Base-by-base conservation (phyloP, 2,888 invertebrate species). In the Acanthosepion esculentum region DNA sequence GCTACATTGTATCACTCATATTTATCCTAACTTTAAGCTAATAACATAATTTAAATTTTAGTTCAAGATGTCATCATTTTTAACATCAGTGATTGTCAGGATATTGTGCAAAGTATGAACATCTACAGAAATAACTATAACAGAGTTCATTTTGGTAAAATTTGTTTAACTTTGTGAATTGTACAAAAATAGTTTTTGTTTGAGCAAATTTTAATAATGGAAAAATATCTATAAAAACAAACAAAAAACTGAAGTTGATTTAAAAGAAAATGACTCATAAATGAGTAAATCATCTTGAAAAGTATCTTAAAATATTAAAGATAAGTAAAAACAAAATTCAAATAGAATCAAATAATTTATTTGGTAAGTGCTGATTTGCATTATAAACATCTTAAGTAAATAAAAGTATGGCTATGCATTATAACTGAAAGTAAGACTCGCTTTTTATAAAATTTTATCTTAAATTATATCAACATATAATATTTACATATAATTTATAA, bases 251-350 rank as follows among this genome's bases (percentile, higher is more conserved):
- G 0, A n/a, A 33, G 33, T 1, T 20, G 20, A 59, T 78, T 29
- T 29, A n/a, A n/a, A 15, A 33, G 33, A 4, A n/a, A 33, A n/a
- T 78, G n/a, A n/a, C n/a, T n/a, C 18, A 3, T 3, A 78, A 78
- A 78, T 33, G 8, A 4, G n/a, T 78, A 3, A 12, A 15, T 10
- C n/a, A n/a, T n/a, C 15, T 78, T 33, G 15, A n/a, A 59, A 23
- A 59, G 20, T 15, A 33, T 33, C 12, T 1, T 33, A 12, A n/a
- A 33, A 78, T 12, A 33, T 78, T 78, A n/a, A n/a, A 26, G 26
- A 64, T 64, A 64, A n/a, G 29, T 78, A 78, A 78, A 78, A 78
- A 78, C 78, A 78, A n/a, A n/a, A 78, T 78, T 78, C 78, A 78
- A 78, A 78, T 12, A 78, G n/a, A 78, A 78, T 33, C 3, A 8